Percentiles rank a stretch among this genome's conserved stretches.
Evolutionary conservation across 2,888 invertebrate genomes (phyloP).

Genomic region (Ophion obscuratus): DNA sequence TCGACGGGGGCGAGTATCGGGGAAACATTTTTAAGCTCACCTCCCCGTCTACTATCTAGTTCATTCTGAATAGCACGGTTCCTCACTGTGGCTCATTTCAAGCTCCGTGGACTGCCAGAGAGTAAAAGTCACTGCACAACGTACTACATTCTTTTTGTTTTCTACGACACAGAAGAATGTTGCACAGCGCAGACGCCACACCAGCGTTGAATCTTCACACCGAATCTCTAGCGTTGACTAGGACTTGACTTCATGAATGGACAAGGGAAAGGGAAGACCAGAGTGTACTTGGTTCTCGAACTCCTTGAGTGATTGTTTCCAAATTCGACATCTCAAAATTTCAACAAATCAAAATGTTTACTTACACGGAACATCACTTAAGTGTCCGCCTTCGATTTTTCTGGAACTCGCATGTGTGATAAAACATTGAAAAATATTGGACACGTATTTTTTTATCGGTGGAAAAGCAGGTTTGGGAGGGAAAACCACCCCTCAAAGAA

Average conservation of each 20-base stretch:
- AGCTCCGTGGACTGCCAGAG: conserved; percentile 42
- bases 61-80: conserved; percentile 55
- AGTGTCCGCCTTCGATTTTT: too few species aligned
- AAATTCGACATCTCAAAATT: neutral
- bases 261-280: conserved; percentile 33
- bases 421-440: too few species aligned
- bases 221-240: neutral
- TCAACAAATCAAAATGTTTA: neutral
- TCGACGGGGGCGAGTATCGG: conserved; percentile 53
- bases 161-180: neutral
- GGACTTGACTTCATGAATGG: conserved; percentile 27
- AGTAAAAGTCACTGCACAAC: conserved; percentile 56
- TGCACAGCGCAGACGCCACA: too few species aligned
- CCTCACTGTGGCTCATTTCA: conserved; percentile 58
- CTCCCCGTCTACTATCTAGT: conserved; percentile 32
- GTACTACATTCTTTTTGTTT: conserved; percentile 37
- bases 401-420: too few species aligned
- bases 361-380: neutral
- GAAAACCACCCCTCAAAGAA: too few species aligned
- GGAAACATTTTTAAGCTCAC: conserved; percentile 62
- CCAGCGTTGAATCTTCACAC: neutral
- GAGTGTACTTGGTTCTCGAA: conserved; percentile 47
- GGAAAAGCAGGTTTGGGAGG: too few species aligned
- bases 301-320: neutral
- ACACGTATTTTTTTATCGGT: too few species aligned